Evolutionary conservation across 2,888 invertebrate species (phyloP), one percentile per base, ranked within the genome.

Genomic region (Heteropelma amictum): DNA sequence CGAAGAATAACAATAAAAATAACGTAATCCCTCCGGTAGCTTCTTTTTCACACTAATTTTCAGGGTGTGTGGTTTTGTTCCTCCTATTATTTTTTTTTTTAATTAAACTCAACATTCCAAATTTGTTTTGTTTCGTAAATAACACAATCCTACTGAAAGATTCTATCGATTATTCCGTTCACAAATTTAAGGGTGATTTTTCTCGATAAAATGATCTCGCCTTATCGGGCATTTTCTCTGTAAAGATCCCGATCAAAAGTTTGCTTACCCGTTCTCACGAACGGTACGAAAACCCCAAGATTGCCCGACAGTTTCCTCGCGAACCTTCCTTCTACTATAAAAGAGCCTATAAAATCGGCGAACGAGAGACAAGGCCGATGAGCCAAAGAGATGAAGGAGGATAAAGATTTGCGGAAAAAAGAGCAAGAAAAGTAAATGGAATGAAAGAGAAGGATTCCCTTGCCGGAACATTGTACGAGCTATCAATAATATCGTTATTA

Each of bases 401-500:
- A 58, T 58, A 63, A 19, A 51, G 58, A 56, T 14, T 30, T 47
- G 61, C 45, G 19, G 17, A 28, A 56, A 19, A 28, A 45, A 65
- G 28, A 33, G 14, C 30, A 28, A 35, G 30, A 17, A 30, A 28
- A 30, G 17, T 10, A 47, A 30, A 17, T 30, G 54, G 54, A 30
- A 21, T 17, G 40, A 35, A 21, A 47, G 19, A 53, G 35, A 64
- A 65, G 65, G 63, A 47, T 47, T 40, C 58, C 51, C 61, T 42
- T 58, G 76, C 74, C 76, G 78, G 78, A 78, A 78, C 73, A 56
- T 65, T 45, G 54, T 51, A 58, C 38, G 54, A 73, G 76, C 78
- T 74, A 78, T 78, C 76, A 78, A 78, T 78, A 78, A 78, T 76
- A 78, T 72, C 69, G 74, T 78, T 78, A 78, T 78, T 73, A 78